Base-by-base conservation (phyloP, 1,140 invertebrate species). In the Ericerus pela region DNA sequence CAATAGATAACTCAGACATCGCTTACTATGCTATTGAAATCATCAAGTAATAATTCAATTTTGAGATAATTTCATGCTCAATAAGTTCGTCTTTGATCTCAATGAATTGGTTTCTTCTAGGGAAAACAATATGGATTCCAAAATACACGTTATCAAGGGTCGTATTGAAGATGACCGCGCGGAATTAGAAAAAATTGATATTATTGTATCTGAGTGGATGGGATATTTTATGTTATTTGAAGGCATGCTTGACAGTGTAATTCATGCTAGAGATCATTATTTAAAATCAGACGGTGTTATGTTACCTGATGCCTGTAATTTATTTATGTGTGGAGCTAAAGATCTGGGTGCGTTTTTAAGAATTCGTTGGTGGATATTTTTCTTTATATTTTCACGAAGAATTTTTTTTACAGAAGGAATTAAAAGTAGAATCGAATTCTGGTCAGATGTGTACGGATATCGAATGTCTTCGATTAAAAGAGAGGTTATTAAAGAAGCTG, bases 201-300 rank as follows among this genome's bases (percentile, higher is more conserved):
- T 92, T 1, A 95, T 99, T 60, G 83, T 99, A 26, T 96, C 92
- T 3, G 96, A 99, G 72, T 99, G 94, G 93, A 99, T 99, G 96
- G 96, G 96, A 2, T 99, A 99, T 70, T 98, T 96, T 70, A 73
- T 99, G 11, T 74, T 99, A 28, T 97, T 96, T 68, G 96, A 99
- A 71, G 92, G 89, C 29, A 99, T 99, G 96, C 69, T 99, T 31
- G 89, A 96, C 67, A 88, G 85, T 14, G 80, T 92, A 0, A 76
- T 99, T 41, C 79, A 79, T 69, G 94, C 95, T 0, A 78, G 95
- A 66, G 91, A 99, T 68, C 85, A 88, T 65, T 96, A 91, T 75
- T 74, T 99, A 14, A 81, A 78, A 58, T 75, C 79, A 2, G 79
- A 73, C 63, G 93, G 93, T 12, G 63, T 79, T 30, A 76, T 97